Evolutionary conservation across 2,113 vertebrate genomes (phyloP).

Genomic region (Atherinomorus stipes): DNA sequence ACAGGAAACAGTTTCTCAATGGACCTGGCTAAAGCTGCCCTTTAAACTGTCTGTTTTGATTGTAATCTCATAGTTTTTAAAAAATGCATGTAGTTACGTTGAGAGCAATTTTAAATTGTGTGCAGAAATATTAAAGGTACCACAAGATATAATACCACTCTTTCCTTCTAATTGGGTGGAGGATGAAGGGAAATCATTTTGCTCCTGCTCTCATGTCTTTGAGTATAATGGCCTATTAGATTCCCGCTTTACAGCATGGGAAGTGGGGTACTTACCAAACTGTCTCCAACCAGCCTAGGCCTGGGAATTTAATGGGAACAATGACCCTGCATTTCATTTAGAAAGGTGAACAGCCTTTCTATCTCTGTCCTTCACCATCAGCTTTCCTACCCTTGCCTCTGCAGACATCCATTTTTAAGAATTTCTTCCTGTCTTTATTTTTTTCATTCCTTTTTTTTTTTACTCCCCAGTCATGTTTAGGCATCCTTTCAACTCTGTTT

Average conservation of each 20-base stretch:
- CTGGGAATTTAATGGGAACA: conserved; percentile 64
- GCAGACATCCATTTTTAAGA: conserved; percentile 46
- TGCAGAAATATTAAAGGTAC: conserved; percentile 46
- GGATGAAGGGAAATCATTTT: conserved; percentile 60
- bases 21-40: background rate
- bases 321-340: conserved; percentile 71
- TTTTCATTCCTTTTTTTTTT: conserved; percentile 27
- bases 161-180: conserved; percentile 51
- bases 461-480: conserved; percentile 40
- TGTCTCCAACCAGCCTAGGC: conserved; percentile 45
- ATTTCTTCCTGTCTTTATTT: conserved; percentile 23
- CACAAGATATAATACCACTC: conserved; percentile 31
- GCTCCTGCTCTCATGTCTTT: conserved; percentile 56
- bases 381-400: conserved; percentile 1
- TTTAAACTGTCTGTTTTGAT: conserved; percentile 32
- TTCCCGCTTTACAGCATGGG: conserved; percentile 57
- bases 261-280: conserved; percentile 52
- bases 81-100: conserved; percentile 27
- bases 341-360: conserved; percentile 41
- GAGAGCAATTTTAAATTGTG: conserved; percentile 32
- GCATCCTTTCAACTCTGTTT: conserved; percentile 33
- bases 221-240: conserved; percentile 67
- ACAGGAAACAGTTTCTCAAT: conserved; percentile 11
- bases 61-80: conserved; percentile 24
- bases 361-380: conserved; percentile 1